Conservation (phyloP, 2,888 invertebrate genomes). For the Hoplodrina ambigua region DNA sequence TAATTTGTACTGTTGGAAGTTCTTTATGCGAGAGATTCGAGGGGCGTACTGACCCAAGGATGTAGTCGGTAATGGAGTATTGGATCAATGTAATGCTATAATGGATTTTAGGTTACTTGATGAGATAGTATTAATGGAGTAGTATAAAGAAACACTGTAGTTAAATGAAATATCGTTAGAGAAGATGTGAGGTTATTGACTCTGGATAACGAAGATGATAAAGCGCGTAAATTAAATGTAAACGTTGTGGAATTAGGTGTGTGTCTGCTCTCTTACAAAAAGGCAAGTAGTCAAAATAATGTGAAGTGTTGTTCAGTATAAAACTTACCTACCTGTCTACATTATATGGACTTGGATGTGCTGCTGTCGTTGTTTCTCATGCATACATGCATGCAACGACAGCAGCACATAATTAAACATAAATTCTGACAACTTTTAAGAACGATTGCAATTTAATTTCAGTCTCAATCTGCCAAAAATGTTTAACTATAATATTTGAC, state of each 20-base stretch:
- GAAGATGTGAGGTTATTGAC: neutral
- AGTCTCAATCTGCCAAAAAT: too few species aligned
- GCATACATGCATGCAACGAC: too few species aligned
- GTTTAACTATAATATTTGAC: too few species aligned
- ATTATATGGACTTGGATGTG: neutral
- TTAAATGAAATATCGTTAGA: slow-evolving; percentile 1
- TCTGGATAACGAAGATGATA: neutral
- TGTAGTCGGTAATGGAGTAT: slow-evolving; percentile 21
- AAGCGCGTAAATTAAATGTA: neutral
- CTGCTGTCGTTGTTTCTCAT: too few species aligned
- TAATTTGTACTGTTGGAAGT: slow-evolving; percentile 57
- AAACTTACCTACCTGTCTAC: neutral
- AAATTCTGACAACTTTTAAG: too few species aligned
- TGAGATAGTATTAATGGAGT: slow-evolving; percentile 1
- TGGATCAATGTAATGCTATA: slow-evolving; percentile 6
- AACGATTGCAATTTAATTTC: too few species aligned
- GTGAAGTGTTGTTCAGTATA: neutral
- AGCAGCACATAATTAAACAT: too few species aligned
- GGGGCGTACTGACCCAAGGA: slow-evolving; percentile 25
- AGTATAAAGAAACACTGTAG: neutral
- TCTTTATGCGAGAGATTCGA: slow-evolving; percentile 42
- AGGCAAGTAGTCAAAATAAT: neutral
- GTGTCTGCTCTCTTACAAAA: neutral
- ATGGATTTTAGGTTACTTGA: slow-evolving; percentile 8
- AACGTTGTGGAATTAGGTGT: neutral